A percentile compares a stretch with the other conserved stretches of the same genome.
Evolutionary conservation across 2,797 vertebrate genomes (phyloP).

Genomic region (Danio albolineatus): DNA sequence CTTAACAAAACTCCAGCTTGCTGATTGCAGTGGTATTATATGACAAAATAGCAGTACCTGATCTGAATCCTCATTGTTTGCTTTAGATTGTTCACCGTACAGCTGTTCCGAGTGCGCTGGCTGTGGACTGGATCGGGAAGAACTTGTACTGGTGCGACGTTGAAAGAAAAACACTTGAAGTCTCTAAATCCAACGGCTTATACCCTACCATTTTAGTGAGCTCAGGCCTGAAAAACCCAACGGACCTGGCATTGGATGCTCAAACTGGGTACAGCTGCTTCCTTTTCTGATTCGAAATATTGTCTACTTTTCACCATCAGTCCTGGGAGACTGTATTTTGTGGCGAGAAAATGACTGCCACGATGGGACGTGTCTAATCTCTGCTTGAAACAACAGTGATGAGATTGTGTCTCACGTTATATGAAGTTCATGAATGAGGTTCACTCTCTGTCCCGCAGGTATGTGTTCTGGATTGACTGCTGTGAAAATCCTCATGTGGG

Average conservation of each 20-base stretch:
- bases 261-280: slow-evolving; percentile 83
- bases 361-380: slow-evolving; percentile 16
- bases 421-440: slow-evolving; percentile 7
- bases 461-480: slow-evolving; percentile 98
- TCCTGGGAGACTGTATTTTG: slow-evolving; percentile 5
- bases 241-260: slow-evolving; percentile 90
- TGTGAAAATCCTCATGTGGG: slow-evolving; percentile 93
- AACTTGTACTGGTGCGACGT: slow-evolving; percentile 98
- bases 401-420: neutral
- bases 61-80: slow-evolving; percentile 24
- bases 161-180: slow-evolving; percentile 94
- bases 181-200: slow-evolving; percentile 95
- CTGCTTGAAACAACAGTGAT: slow-evolving; percentile 27
- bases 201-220: slow-evolving; percentile 93
- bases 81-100: slow-evolving; percentile 92
- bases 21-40: neutral
- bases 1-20: neutral
- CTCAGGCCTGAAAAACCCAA: slow-evolving; percentile 90
- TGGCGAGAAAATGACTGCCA: neutral
- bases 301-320: slow-evolving; percentile 12
- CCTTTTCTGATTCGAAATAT: neutral
- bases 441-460: slow-evolving; percentile 74
- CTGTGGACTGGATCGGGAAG: slow-evolving; percentile 98
- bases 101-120: slow-evolving; percentile 92
- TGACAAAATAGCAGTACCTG: slow-evolving; percentile 11